Conservation (phyloP, 2,113 vertebrate species). For the Neodontobutis hainanensis region DNA sequence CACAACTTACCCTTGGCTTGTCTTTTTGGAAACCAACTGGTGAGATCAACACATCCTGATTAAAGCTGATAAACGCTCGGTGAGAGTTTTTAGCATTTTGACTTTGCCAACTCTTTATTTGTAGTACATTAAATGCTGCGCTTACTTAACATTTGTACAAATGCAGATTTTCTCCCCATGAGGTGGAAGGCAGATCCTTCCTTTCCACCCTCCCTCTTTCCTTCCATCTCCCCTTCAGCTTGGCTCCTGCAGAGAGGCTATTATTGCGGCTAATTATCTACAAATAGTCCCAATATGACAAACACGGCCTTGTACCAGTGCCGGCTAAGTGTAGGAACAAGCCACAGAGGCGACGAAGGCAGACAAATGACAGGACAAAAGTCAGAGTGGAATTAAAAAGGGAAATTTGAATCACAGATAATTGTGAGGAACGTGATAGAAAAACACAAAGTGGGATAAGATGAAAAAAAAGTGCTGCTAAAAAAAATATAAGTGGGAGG, state of each 20-base stretch:
- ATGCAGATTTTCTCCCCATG: slow-evolving; percentile 68
- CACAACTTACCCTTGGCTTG: slow-evolving; percentile 50
- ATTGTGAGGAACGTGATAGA: slow-evolving; percentile 55
- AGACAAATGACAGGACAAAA: slow-evolving; percentile 60
- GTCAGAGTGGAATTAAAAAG: slow-evolving; percentile 37
- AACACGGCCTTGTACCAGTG: slow-evolving; percentile 66
- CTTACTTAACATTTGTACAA: slow-evolving; percentile 53
- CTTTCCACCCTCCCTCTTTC: slow-evolving; percentile 43
- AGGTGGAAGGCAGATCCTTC: slow-evolving; percentile 66
- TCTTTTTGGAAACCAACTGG: slow-evolving; percentile 47
- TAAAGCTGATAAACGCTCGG: slow-evolving; percentile 42
- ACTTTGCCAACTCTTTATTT: slow-evolving; percentile 53
- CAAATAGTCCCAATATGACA: slow-evolving; percentile 78
- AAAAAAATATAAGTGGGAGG: slow-evolving; percentile 62
- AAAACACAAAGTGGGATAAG: slow-evolving; percentile 54
- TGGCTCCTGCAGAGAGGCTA: slow-evolving; percentile 70
- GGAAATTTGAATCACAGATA: slow-evolving; percentile 46
- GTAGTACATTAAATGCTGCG: slow-evolving; percentile 34
- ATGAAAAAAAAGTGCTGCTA: slow-evolving; percentile 51
- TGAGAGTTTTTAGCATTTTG: slow-evolving; percentile 33
- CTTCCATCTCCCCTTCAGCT: slow-evolving; percentile 55
- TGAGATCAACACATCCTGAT: slow-evolving; percentile 47
- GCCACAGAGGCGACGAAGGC: slow-evolving; percentile 46
- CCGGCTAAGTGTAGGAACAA: slow-evolving; percentile 62
- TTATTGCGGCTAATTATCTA: slow-evolving; percentile 82